Evolutionary conservation across 2,888 invertebrate species (phyloP), one percentile per base, ranked within the genome.

Genomic region (Bibio marci): DNA sequence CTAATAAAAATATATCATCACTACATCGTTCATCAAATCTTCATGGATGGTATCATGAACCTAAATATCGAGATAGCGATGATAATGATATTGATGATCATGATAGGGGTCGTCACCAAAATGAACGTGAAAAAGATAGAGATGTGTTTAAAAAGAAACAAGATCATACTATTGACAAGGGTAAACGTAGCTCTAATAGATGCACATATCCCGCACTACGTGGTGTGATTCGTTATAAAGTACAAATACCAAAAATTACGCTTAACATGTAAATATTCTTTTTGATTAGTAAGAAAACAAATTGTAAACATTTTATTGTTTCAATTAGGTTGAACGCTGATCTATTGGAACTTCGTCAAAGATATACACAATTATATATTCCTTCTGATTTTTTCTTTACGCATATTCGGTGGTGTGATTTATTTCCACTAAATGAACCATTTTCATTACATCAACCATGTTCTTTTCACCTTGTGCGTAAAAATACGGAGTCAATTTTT

Each of bases 371-470:
- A 59, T 66, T 95, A 56, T 95, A 95, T 66, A 74, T 95, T 50
- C 95, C 95, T 15, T 92, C 92, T 22, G 95, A 95, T 57, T 94
- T 94, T 64, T 91, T 92, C 61, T 74, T 76, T 54, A 80, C 83
- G 13, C 71, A 76, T 50, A 80, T 87, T 42, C 73, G 79, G 46
- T 95, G 95, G 94, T 76, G 81, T 8, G 82, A 88, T 48, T 80
- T 85, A 4, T 92, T 94, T 59, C 90, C 90, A 6, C 75, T 86
- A 1, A 75, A 85, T 48, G 72, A 79, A 51, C 85, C 90, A 13
- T 85, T 91, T 54, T 73, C 80, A 15, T 66, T 92, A 30, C 83
- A 82, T 51, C 81, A 80, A 49, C 79, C 82, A 1, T 83, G 87
- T 54, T 70, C 71, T 33, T 94, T 90, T 64, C 90, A 92, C 56